phyloP scores from a whole-genome alignment of 2,888 invertebrate genomes.

The Sabellastarte sp. region DNA sequence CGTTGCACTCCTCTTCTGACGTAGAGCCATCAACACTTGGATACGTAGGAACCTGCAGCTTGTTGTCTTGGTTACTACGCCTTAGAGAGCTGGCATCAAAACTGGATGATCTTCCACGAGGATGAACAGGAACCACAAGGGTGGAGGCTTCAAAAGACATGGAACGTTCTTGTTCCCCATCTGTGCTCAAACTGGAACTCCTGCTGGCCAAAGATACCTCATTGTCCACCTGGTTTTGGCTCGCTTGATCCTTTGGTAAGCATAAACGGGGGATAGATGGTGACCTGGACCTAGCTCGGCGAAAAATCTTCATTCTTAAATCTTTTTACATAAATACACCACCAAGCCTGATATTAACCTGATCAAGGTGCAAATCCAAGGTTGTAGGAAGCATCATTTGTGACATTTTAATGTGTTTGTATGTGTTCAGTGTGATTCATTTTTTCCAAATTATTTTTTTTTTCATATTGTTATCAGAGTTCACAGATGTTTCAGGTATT shows the following conservation, averaged over 20 bases:
- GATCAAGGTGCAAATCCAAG: too few relatives aligned
- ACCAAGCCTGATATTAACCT: too few relatives aligned
- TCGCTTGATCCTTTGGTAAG: constrained; percentile 37
- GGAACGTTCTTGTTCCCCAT: not conserved
- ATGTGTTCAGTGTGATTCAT: too few relatives aligned
- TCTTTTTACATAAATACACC: too few relatives aligned
- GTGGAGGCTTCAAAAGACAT: constrained; percentile 9
- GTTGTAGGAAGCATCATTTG: too few relatives aligned
- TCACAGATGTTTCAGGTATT: too few relatives aligned
- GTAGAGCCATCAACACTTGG: constrained; percentile 43
- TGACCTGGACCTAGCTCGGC: constrained; percentile 38
- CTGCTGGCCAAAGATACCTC: constrained; percentile 27
- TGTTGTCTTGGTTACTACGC: constrained; percentile 16
- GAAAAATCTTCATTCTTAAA: constrained; percentile 38
- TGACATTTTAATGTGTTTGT: too few relatives aligned
- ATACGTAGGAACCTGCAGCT: constrained; percentile 31
- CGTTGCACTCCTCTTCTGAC: constrained; percentile 38
- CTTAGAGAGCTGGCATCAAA: constrained; percentile 46
- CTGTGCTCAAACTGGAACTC: not conserved
- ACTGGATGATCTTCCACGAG: constrained; percentile 43
- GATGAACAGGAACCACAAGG: constrained; percentile 38
- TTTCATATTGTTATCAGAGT: too few relatives aligned
- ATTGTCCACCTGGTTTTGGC: constrained; percentile 17
- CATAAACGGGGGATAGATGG: constrained; percentile 47
- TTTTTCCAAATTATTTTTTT: too few relatives aligned